These are phyloP conservation scores for Eriocheir sinensis DNA, from an alignment of 1,140 invertebrate genomes.

Conservation along the genomic window DNA sequence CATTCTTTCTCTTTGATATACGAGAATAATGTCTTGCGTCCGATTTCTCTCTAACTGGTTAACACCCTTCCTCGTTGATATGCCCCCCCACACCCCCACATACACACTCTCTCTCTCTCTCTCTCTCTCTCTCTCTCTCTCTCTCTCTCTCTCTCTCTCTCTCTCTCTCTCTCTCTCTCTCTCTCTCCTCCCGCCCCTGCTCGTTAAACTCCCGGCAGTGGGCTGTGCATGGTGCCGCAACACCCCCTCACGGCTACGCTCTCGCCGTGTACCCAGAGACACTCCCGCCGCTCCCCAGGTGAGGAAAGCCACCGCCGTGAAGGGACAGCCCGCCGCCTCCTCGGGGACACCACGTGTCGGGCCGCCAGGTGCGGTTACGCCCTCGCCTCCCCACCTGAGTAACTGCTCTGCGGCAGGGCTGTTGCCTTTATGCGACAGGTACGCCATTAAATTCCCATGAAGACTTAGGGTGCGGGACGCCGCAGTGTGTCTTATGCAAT, in stretches of 20 bases:
- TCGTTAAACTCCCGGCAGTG: neutral
- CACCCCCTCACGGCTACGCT: neutral
- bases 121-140: neutral
- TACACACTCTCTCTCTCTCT: no score
- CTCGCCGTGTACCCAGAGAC: neutral
- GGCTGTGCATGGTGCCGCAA: neutral
- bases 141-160: constrained; percentile 14
- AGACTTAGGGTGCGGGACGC: neutral
- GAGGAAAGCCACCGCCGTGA: neutral
- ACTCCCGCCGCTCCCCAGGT: neutral
- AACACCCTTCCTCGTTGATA: no score
- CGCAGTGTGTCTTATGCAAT: neutral
- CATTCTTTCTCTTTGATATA: no score
- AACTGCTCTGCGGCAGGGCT: neutral
- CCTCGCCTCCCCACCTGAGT: neutral
- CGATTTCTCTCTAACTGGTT: no score
- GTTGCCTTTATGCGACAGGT: neutral
- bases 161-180: neutral
- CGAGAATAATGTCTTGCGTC: no score
- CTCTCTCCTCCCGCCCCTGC: neutral
- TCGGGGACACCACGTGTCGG: neutral
- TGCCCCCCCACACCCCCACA: no score
- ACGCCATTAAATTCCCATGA: neutral
- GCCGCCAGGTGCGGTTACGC: neutral
- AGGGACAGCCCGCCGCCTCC: no score